Evolutionary conservation across 2,888 invertebrate genomes (phyloP).

Genomic region (Beris morrisii): DNA sequence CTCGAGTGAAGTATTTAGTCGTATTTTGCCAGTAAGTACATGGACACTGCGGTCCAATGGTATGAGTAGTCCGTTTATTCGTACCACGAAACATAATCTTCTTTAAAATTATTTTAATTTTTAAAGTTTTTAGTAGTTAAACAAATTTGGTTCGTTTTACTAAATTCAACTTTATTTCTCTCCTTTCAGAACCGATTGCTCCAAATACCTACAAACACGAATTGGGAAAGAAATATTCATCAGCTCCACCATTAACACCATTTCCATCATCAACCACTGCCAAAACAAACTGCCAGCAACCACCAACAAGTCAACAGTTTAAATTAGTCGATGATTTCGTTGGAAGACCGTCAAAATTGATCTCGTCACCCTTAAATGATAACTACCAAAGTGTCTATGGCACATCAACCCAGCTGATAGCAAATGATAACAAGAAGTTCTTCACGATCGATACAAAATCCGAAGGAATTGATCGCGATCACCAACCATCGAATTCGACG

Average conservation of each 20-base stretch:
- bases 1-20: no score
- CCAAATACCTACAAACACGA: constrained; percentile 42
- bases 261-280: constrained; percentile 58
- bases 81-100: no score
- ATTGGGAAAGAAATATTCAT: constrained; percentile 38
- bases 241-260: constrained; percentile 15
- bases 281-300: constrained; percentile 58
- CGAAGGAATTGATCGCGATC: constrained; percentile 35
- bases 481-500: constrained; percentile 32
- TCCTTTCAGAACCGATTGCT: constrained; percentile 48
- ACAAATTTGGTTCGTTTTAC: no score
- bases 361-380: constrained; percentile 42
- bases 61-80: no score
- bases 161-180: neutral
- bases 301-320: constrained; percentile 47
- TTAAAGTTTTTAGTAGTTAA: no score
- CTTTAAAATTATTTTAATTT: no score
- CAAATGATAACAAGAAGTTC: constrained; percentile 45
- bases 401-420: constrained; percentile 51
- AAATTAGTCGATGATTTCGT: constrained; percentile 16
- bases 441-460: constrained; percentile 49
- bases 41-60: no score
- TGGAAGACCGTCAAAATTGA: neutral
- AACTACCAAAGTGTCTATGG: constrained; percentile 54
- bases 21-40: no score